Percentiles rank a stretch among this genome's conserved stretches.
Evolutionary conservation across 2,113 vertebrate genomes (phyloP).

Genomic region (Campylomormyrus numenius): DNA sequence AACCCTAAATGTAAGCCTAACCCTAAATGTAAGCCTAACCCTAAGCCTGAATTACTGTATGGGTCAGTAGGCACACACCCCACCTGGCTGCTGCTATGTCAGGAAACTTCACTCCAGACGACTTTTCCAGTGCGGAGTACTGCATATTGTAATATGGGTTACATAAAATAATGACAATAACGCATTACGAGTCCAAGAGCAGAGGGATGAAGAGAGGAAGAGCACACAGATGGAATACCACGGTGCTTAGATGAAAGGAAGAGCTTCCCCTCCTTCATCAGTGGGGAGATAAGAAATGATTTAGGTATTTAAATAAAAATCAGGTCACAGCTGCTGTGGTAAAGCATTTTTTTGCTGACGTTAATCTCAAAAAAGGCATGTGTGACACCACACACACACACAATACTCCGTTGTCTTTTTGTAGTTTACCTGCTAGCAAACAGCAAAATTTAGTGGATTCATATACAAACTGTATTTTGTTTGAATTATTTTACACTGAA

Average conservation of each 20-base stretch:
- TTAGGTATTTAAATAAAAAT: constrained; percentile 7
- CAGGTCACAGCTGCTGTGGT: constrained; percentile 17
- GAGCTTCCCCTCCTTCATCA: not conserved
- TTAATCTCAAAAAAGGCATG: not conserved
- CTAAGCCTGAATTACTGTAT: not conserved
- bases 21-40: not conserved
- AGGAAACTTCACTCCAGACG: not conserved
- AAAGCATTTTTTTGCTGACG: not conserved
- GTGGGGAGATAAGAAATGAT: not conserved
- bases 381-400: not conserved
- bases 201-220: not conserved
- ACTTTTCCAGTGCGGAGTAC: not conserved
- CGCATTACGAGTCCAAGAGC: not conserved
- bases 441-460: not conserved
- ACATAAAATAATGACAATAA: not conserved
- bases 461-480: not conserved
- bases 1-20: not conserved
- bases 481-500: not conserved
- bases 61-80: not conserved
- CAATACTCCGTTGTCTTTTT: not conserved
- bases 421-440: not conserved
- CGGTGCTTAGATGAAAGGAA: not conserved
- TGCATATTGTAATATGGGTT: not conserved
- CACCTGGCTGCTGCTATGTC: not conserved
- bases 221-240: not conserved